Evolutionary conservation across 1,140 invertebrate species (phyloP).

Genomic region (Neodiprion fabricii): DNA sequence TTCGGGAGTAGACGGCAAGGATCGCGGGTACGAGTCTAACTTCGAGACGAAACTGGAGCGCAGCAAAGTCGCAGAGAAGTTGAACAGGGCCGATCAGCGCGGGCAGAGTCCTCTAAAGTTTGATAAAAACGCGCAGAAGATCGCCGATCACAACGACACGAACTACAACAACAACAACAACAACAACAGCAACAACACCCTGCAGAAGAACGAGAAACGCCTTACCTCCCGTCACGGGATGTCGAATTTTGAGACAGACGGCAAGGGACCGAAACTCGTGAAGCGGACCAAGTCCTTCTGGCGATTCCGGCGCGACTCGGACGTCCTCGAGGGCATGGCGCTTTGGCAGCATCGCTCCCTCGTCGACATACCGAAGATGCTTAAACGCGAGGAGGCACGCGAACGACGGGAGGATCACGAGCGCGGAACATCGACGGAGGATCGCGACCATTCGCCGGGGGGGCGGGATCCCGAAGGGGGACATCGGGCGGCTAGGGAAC

Average conservation of each 20-base stretch:
- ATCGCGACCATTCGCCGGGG: constrained; percentile 50
- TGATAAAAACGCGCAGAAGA: constrained; percentile 27
- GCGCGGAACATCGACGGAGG: constrained; percentile 49
- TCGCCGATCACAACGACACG: constrained; percentile 56
- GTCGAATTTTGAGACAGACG: too few relatives aligned
- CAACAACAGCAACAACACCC: constrained; percentile 55
- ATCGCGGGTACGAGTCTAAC: constrained; percentile 59
- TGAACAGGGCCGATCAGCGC: constrained; percentile 27
- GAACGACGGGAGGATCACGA: constrained; percentile 58
- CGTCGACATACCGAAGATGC: constrained; percentile 69
- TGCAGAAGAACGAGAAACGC: background rate
- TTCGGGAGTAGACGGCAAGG: constrained; percentile 45
- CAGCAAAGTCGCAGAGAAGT: constrained; percentile 52
- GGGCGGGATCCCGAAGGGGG: constrained; percentile 51
- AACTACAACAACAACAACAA: constrained; percentile 65
- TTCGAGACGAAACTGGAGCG: constrained; percentile 60
- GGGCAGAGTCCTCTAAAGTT: constrained; percentile 20
- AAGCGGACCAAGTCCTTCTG: constrained; percentile 86
- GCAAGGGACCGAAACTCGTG: constrained; percentile 63
- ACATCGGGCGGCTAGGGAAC: constrained; percentile 51
- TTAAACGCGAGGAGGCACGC: constrained; percentile 61
- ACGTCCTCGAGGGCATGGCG: constrained; percentile 83
- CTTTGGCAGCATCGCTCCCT: constrained; percentile 85
- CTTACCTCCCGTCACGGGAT: too few relatives aligned
- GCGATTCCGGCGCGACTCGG: constrained; percentile 76